Base-by-base conservation (phyloP, 2,113 vertebrate genomes). In the Podilymbus podiceps region DNA sequence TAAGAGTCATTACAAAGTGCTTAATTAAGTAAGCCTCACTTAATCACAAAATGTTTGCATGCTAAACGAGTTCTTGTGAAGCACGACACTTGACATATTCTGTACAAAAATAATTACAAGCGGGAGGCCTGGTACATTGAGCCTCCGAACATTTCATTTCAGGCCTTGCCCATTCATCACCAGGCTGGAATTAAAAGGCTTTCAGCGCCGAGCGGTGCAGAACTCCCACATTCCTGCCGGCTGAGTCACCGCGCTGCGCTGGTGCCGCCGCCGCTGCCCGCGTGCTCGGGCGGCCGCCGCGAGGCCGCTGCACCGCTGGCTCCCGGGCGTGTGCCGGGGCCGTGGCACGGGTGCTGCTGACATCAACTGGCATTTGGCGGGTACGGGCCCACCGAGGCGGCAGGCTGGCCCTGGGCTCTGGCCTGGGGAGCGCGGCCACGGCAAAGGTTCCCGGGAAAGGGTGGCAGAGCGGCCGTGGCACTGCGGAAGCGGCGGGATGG, bases 41-140 rank as follows among this genome's bases (percentile, higher is more conserved):
- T 98, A 98, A 98, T 98, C 98, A 98, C 97, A 97, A 97, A 98
- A 98, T 97, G 98, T 98, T 98, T 98, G 98, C 98, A 97, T 98
- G 97, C 79, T 96, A 97, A 97, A 97, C 90, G 84, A 98, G 98
- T 95, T 96, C 97, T 97, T 53, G 93, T 97, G 96, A 97, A 98
- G 97, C 94, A 52, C 97, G 96, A 97, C 97, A 97, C 97, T 98
- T 97, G 98, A 98, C 96, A 92, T 93, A 91, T 97, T 98, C 98
- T 93, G 96, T 95, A 85, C 94, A 97, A 96, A 97, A 98, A 97
- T 98, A 97, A 98, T 98, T 95, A 97, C 86, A 55, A 95, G 52
- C 81, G 66, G 97, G 95, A 88, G 93, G 89, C 91, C 92, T 60
- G 93, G 94, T 97, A 90, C 92, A 85, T 23, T 64, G 97, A 93